Evolutionary conservation across 2,888 invertebrate genomes (phyloP).

Genomic region (Protonemura montana): DNA sequence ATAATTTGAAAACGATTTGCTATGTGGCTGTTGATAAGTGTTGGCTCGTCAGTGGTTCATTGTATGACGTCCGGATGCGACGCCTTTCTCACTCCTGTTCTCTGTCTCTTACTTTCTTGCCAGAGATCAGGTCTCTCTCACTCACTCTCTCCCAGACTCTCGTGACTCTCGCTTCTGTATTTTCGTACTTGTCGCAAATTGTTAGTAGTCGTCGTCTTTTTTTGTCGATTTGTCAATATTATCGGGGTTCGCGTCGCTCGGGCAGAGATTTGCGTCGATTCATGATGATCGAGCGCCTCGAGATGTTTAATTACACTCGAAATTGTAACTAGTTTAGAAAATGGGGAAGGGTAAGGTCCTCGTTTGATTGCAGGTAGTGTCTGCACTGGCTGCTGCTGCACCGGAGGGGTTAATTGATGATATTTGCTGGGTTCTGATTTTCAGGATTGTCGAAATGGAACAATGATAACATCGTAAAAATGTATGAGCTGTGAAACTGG

Average conservation of each 20-base stretch:
- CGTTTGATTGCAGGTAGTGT: too few relatives aligned
- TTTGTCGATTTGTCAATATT: constrained; percentile 28
- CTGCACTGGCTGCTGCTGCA: too few relatives aligned
- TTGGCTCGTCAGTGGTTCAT: constrained; percentile 37
- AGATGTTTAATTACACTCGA: background rate
- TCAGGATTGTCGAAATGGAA: too few relatives aligned
- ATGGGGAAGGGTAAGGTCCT: too few relatives aligned
- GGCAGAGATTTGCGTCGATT: background rate
- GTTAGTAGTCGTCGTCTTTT: background rate
- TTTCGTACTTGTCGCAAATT: background rate
- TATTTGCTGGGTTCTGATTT: too few relatives aligned
- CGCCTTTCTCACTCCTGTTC: background rate
- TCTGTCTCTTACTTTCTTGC: background rate
- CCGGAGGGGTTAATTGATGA: too few relatives aligned
- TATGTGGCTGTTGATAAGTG: constrained; percentile 28
- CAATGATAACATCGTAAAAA: too few relatives aligned
- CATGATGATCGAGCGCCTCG: background rate
- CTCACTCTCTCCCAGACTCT: background rate
- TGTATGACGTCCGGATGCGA: constrained; percentile 17
- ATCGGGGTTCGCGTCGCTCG: background rate
- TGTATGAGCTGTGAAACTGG: too few relatives aligned
- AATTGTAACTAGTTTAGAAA: too few relatives aligned
- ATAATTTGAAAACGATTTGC: constrained; percentile 38
- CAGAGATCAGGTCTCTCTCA: background rate
- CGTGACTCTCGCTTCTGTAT: background rate